Percentiles rank a stretch among this genome's conserved stretches.
Evolutionary conservation across 2,797 vertebrate genomes (phyloP).

Genomic region (Mormyrus hasselquistii): DNA sequence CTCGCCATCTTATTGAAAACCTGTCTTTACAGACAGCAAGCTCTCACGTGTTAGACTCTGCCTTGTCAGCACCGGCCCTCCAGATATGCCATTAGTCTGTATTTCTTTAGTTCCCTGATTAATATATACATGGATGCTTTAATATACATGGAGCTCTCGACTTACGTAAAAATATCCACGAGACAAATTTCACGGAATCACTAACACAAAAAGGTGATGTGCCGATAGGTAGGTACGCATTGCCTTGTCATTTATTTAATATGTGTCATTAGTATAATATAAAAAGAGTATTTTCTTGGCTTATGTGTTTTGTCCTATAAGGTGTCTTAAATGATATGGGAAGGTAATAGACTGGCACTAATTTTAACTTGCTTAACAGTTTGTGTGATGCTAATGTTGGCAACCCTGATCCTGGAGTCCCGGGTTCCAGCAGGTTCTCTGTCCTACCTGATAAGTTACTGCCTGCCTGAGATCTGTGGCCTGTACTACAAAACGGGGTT

Average conservation of each 20-base stretch:
- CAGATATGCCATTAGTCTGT: slow-evolving; percentile 10
- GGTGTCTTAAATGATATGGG: neutral
- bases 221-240: neutral
- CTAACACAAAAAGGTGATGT: neutral
- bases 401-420: neutral
- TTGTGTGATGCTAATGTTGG: neutral
- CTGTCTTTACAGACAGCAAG: slow-evolving; percentile 17
- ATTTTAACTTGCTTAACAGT: neutral
- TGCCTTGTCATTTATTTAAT: neutral
- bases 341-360: neutral
- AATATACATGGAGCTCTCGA: neutral
- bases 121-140: neutral
- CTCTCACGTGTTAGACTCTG: slow-evolving; percentile 18
- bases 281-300: neutral
- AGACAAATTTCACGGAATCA: neutral
- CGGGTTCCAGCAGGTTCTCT: neutral
- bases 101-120: neutral
- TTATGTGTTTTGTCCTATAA: neutral
- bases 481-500: too few relatives aligned
- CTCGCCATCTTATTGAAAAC: slow-evolving; percentile 5
- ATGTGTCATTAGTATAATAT: neutral
- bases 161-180: neutral
- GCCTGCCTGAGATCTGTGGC: neutral
- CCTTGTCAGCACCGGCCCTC: slow-evolving; percentile 9
- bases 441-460: neutral